These are phyloP conservation scores for Aphaenogaster rudis DNA, from an alignment of 1,140 invertebrate species.

Conservation along the genomic window DNA sequence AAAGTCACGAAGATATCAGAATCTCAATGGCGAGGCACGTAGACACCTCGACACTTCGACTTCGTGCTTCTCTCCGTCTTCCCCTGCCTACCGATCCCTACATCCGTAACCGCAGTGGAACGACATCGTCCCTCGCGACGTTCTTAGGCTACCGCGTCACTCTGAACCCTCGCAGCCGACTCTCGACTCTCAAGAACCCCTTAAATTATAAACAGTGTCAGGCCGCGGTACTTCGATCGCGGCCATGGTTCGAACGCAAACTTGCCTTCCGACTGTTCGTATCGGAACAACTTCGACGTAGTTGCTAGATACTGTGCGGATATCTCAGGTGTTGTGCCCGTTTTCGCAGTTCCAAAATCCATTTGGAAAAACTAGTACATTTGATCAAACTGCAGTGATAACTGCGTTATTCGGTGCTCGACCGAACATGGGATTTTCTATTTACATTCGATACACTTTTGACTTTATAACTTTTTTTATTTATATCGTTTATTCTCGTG, in stretches of 20 bases:
- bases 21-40: slow-evolving; percentile 25
- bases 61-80: slow-evolving; percentile 30
- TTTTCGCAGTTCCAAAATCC: neutral
- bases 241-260: slow-evolving; percentile 49
- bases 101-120: slow-evolving; percentile 47
- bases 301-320: neutral
- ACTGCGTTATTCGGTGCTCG: neutral
- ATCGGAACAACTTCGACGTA: slow-evolving; percentile 12
- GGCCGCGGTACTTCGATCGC: slow-evolving; percentile 72
- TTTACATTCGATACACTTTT: slow-evolving; percentile 15
- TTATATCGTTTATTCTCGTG: neutral
- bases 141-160: slow-evolving; percentile 50
- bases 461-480: slow-evolving; percentile 44
- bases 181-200: slow-evolving; percentile 62
- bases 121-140: slow-evolving; percentile 34
- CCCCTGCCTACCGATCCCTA: slow-evolving; percentile 36
- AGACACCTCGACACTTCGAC: slow-evolving; percentile 61
- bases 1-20: slow-evolving; percentile 45
- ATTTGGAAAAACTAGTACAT: slow-evolving; percentile 17
- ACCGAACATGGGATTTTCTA: slow-evolving; percentile 8
- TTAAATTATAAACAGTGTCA: slow-evolving; percentile 82
- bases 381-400: neutral
- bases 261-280: slow-evolving; percentile 49
- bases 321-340: neutral
- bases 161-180: slow-evolving; percentile 31